Percentiles rank a stretch among this genome's conserved stretches.
These are phyloP conservation scores for Euzophera pinguis DNA, from an alignment of 2,888 invertebrate genomes.

Conservation along the genomic window DNA sequence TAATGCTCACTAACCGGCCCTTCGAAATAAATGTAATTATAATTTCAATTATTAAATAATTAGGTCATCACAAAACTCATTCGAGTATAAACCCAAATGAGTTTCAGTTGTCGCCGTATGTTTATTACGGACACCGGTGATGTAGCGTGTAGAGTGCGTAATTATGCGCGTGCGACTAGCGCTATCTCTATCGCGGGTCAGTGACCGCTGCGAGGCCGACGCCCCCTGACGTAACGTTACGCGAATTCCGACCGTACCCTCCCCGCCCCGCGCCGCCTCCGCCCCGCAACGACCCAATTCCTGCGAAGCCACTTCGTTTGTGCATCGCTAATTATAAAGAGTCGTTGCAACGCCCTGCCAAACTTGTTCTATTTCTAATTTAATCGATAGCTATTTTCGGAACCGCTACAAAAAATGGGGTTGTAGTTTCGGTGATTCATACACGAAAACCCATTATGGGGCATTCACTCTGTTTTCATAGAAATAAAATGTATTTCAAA, in stretches of 20 bases:
- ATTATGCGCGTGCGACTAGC: slow-evolving; percentile 60
- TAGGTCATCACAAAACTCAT: too few relatives aligned
- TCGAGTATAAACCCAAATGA: not conserved
- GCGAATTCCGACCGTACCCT: slow-evolving; percentile 67
- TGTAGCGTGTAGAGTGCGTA: slow-evolving; percentile 32
- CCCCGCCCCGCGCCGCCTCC: slow-evolving; percentile 33
- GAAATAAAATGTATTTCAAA: too few relatives aligned
- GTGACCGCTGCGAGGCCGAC: slow-evolving; percentile 73
- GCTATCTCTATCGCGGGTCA: slow-evolving; percentile 75
- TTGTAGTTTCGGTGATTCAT: slow-evolving; percentile 5
- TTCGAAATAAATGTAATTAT: too few relatives aligned
- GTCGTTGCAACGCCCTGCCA: slow-evolving; percentile 58
- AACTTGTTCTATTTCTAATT: slow-evolving; percentile 65
- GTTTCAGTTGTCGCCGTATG: slow-evolving; percentile 19
- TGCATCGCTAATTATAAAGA: slow-evolving; percentile 75
- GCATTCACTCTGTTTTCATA: too few relatives aligned
- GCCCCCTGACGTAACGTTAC: slow-evolving; percentile 78
- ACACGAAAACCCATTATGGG: not conserved
- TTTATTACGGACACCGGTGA: slow-evolving; percentile 4
- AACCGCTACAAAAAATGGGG: slow-evolving; percentile 25
- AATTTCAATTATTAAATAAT: not conserved
- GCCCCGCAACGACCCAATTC: slow-evolving; percentile 70
- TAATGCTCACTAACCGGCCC: too few relatives aligned
- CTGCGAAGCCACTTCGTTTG: slow-evolving; percentile 73
- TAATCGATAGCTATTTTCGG: slow-evolving; percentile 44